Base-by-base conservation (phyloP, 2,113 vertebrate species). In the Hemibagrus wyckioides region DNA sequence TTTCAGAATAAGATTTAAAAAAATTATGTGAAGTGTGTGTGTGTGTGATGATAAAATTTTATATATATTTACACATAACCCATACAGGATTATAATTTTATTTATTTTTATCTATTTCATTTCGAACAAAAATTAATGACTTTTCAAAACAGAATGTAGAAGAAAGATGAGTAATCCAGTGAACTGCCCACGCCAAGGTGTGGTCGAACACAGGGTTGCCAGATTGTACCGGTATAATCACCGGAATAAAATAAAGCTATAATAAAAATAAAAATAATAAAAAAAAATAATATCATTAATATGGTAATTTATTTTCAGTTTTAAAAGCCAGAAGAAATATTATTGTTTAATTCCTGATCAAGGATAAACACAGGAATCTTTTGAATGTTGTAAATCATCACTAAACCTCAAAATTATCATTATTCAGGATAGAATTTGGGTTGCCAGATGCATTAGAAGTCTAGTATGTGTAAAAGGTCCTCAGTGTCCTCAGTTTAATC, bases 371-470 rank as follows among this genome's bases (percentile, higher is more conserved):
- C 6, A 44, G 21, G 3, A 8, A 41, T 75, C 7, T 75, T 41
- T 41, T 25, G 19, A 7, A 76, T 21, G 25, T 1, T 76, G 2
- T 23, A 76, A 1, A 44, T 48, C 21, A 52, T 19, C 41, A 76
- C 11, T 2, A 28, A 44, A 23, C 3, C n/a, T n/a, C n/a, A 4
- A 75, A 39, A 41, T 50, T n/a, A n/a, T n/a, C n/a, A 48, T 14
- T 14, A 2, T 39, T 65, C 10, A 3, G 28, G 28, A 6, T 69
- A 2, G 0, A 4, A 15, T 10, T 0, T 3, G 2, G n/a, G 75
- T 79, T 79, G 75, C 75, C 75, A 79, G 41, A 10, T 76, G 48
- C 7, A 15, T 0, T 7, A 25, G 4, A 1, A 14, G 10, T 5
- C 25, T 10, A n/a, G 63, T 14, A 9, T n/a, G 33, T 71, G 33